These are phyloP conservation scores for Bufo bufo DNA, from an alignment of 2,113 vertebrate species.

Conservation along the genomic window DNA sequence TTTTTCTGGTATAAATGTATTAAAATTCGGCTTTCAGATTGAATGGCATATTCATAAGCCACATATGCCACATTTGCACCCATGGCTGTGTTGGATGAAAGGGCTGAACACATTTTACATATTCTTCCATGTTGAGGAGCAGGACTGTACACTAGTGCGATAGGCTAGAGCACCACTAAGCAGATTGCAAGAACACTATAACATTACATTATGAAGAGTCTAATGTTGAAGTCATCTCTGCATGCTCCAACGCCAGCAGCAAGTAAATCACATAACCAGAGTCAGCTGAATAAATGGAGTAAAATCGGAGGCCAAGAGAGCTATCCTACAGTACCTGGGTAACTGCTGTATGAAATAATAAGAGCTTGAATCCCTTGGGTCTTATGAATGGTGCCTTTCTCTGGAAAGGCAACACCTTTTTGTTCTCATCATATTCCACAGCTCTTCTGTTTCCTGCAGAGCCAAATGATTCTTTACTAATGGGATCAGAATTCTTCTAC, in stretches of 20 bases:
- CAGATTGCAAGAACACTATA: neutral
- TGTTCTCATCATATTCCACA: slow-evolving; percentile 10
- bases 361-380: neutral
- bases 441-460: neutral
- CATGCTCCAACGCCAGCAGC: neutral
- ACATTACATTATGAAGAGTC: neutral
- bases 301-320: neutral
- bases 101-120: too few species aligned
- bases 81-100: too few species aligned
- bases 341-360: neutral
- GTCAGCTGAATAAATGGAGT: neutral
- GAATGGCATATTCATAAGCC: too few species aligned
- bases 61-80: too few species aligned
- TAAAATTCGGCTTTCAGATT: too few species aligned
- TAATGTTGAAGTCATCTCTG: neutral
- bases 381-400: slow-evolving; percentile 8
- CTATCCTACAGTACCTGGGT: neutral
- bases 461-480: neutral
- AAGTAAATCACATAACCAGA: neutral
- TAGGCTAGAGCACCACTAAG: too few species aligned
- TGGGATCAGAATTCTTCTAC: neutral
- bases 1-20: too few species aligned
- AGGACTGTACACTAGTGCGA: too few species aligned
- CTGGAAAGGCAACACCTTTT: neutral
- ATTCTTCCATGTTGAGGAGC: too few species aligned